These are phyloP conservation scores for Drosophila seclusa DNA, from an alignment of 2,888 invertebrate species.

Conservation along the genomic window DNA sequence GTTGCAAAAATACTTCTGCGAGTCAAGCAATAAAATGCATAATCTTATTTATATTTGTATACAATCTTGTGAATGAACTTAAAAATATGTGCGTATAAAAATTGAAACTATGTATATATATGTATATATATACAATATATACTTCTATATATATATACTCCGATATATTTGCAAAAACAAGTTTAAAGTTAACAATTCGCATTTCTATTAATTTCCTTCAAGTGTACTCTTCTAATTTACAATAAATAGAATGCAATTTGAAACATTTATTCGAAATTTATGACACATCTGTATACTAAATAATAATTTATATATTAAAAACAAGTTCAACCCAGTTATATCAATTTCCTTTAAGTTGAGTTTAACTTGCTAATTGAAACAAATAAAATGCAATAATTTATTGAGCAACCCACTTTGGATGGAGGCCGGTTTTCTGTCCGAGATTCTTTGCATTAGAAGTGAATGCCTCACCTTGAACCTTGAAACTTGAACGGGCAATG, in stretches of 20 bases:
- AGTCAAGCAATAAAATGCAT: no score
- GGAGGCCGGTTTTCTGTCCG: slow-evolving; percentile 13
- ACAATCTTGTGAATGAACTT: neutral
- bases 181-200: neutral
- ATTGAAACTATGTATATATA: no score
- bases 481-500: slow-evolving; percentile 14
- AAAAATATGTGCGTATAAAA: neutral
- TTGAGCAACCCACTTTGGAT: slow-evolving; percentile 32
- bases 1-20: no score
- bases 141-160: no score
- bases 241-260: neutral
- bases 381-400: slow-evolving; percentile 6
- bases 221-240: neutral
- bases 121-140: no score
- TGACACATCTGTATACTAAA: neutral
- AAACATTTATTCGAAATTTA: neutral
- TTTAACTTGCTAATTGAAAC: neutral
- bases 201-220: no score
- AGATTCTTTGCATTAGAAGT: slow-evolving; percentile 62
- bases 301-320: neutral
- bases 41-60: neutral
- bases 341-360: neutral
- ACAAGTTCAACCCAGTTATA: neutral
- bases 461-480: slow-evolving; percentile 73
- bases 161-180: neutral